A percentile compares a stretch with the other conserved stretches of the same genome.
Evolutionary conservation across 2,888 invertebrate species (phyloP).

Genomic region (Ischnus inquisitorius): DNA sequence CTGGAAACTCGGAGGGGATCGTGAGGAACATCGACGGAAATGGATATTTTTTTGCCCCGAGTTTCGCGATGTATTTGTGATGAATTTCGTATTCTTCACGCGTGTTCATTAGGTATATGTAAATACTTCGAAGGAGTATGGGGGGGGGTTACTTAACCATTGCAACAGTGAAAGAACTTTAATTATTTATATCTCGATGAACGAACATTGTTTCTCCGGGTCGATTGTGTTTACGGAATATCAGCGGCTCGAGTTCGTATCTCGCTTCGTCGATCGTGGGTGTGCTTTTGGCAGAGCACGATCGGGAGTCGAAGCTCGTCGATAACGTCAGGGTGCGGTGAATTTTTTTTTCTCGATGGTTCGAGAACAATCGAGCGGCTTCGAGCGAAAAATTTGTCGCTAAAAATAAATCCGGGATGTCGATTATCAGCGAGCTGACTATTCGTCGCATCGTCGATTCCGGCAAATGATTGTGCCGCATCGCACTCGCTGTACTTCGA

Average conservation of each 20-base stretch:
- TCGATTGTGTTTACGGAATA: background rate
- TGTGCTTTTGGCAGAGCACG: background rate
- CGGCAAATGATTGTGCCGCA: background rate
- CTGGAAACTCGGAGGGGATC: background rate
- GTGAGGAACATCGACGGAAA: constrained; percentile 10
- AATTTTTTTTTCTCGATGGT: constrained; percentile 6
- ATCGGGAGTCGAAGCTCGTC: background rate
- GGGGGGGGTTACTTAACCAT: constrained; percentile 29
- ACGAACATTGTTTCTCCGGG: constrained; percentile 5
- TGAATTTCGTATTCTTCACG: constrained; percentile 68
- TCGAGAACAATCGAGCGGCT: background rate
- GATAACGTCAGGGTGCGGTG: background rate
- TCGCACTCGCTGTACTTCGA: background rate
- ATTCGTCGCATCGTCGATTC: constrained; percentile 23
- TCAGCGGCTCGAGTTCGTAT: background rate
- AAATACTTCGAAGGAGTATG: constrained; percentile 50
- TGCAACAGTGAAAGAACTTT: constrained; percentile 10
- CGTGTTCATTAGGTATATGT: constrained; percentile 75
- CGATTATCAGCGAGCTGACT: background rate
- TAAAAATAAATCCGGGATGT: background rate
- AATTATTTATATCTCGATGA: constrained; percentile 38
- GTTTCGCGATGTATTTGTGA: constrained; percentile 70
- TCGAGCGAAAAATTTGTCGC: background rate
- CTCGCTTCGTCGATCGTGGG: background rate
- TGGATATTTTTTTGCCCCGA: constrained; percentile 1